Evolutionary conservation across 2,888 invertebrate genomes (phyloP).

Genomic region (Scelioninae gen. 1): DNA sequence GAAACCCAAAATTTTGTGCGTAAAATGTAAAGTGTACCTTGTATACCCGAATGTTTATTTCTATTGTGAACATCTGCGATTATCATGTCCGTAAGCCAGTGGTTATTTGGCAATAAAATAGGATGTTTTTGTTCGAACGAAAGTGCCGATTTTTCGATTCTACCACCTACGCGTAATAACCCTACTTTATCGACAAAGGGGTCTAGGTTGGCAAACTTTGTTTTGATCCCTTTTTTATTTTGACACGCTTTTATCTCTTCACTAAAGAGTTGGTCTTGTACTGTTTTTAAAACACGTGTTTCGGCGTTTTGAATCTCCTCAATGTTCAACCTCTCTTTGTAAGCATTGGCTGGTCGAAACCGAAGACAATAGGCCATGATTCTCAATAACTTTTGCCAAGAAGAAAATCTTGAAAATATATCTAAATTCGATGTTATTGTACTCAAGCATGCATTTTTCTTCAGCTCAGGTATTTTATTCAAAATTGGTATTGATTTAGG

Average conservation of each 20-base stretch:
- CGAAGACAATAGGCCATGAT: neutral
- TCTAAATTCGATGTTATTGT: neutral
- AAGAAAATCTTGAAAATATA: neutral
- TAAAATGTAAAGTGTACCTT: neutral
- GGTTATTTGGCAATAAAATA: slow-evolving; percentile 12
- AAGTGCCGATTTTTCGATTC: neutral
- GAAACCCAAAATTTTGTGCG: neutral
- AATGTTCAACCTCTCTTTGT: neutral
- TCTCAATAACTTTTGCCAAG: neutral
- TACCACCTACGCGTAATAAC: neutral
- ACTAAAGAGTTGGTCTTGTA: neutral
- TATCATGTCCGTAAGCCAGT: slow-evolving; percentile 50
- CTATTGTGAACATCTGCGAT: neutral
- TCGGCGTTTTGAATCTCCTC: neutral
- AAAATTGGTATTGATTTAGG: neutral
- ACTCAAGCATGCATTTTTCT: neutral
- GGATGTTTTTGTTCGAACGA: neutral
- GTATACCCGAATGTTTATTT: neutral
- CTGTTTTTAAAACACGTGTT: neutral
- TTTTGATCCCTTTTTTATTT: neutral
- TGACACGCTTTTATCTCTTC: neutral
- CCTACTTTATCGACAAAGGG: neutral
- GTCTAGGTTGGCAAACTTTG: neutral
- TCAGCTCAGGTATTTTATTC: neutral
- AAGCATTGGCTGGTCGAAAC: neutral